Conservation (phyloP, 2,113 vertebrate genomes). For the Dissostichus mawsoni region DNA sequence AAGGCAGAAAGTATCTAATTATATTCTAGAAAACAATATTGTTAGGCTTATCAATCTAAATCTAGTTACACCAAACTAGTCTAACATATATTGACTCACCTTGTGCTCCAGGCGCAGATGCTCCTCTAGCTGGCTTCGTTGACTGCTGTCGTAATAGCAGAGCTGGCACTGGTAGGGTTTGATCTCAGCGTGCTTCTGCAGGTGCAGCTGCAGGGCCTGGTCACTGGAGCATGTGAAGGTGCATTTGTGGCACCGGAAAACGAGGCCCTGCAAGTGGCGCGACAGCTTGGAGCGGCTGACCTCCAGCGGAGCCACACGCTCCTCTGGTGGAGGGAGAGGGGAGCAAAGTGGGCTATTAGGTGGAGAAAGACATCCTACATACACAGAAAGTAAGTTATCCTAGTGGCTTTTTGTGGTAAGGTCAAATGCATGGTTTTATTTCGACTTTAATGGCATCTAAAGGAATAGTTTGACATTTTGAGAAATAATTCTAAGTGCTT, state of each 20-base stretch:
- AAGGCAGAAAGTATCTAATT: not conserved
- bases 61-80: not conserved
- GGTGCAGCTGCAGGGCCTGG: conserved; percentile 94
- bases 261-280: conserved; percentile 94
- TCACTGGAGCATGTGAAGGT: conserved; percentile 99
- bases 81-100: conserved; percentile 64
- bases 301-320: conserved; percentile 95
- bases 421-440: not conserved
- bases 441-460: not conserved
- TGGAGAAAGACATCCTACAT: not conserved
- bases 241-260: conserved; percentile 98
- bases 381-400: conserved; percentile 12
- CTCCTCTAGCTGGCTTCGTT: conserved; percentile 90
- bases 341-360: not conserved
- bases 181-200: conserved; percentile 95
- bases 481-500: too few species aligned
- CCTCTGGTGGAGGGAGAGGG: conserved; percentile 85
- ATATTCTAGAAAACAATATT: not conserved
- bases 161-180: conserved; percentile 98
- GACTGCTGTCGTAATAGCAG: conserved; percentile 97
- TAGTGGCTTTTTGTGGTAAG: not conserved
- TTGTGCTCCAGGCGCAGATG: conserved; percentile 97
- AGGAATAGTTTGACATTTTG: not conserved
- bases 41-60: not conserved
- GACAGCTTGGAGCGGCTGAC: conserved; percentile 97